Evolutionary conservation across 2,797 vertebrate genomes (phyloP), one percentile per base, ranked within the genome.

Genomic region (Spondyliosoma cantharus): DNA sequence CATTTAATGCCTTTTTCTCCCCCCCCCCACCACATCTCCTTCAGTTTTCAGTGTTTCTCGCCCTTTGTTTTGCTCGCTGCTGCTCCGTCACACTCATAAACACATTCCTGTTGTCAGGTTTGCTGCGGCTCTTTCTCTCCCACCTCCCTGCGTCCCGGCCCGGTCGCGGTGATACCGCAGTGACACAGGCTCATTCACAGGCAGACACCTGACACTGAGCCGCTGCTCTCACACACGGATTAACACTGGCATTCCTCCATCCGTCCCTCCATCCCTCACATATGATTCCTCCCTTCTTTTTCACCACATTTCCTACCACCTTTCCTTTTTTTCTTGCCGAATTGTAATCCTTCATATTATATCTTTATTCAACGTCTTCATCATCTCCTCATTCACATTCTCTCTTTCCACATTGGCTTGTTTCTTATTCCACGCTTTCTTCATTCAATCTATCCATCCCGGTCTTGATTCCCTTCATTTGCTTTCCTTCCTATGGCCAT

Each of bases 121-220:
- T 22, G 32, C 50, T 48, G 46, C 20, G 13, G 11, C 4, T 68
- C 48, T 24, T 3, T 70, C 62, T 19, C 77, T 60, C 59, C 59
- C 61, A 15, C 45, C 66, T 53, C n/a, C 48, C 46, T 37, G 67
- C 29, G 6, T 62, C 75, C 45, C 42, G 1, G 75, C 74, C 82
- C 4, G 4, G 64, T 83, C 0, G 50, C 29, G 5, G 54, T 75
- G 82, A 80, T 80, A 78, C 76, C 0, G 29, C 83, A 59, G 82
- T 83, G 87, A 93, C 90, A 92, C 91, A 90, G 90, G 83, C 84
- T 89, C 80, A 90, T 93, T 94, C 90, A 92, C 85, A 78, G 84
- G 78, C 74, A 67, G 92, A 94, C 81, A 93, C 90, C 90, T 85
- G 92, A 94, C 90, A 92, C 91, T 93, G 89, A 92, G 91, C 87